These are phyloP conservation scores for Helarctos malayanus DNA, from an alignment of 2,797 vertebrate genomes.

Conservation along the genomic window DNA sequence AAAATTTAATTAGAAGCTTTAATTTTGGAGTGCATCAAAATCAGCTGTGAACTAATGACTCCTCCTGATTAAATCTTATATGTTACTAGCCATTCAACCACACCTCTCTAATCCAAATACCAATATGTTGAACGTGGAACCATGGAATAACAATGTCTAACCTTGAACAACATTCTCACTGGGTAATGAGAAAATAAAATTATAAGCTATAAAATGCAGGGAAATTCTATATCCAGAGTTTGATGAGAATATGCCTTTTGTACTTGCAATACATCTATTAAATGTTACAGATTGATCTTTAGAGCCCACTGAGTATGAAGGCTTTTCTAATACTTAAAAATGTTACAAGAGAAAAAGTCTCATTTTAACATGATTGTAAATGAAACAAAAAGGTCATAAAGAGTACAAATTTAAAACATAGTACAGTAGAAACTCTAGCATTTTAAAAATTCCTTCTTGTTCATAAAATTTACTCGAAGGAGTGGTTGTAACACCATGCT, in stretches of 20 bases:
- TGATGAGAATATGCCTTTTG: constrained; percentile 68
- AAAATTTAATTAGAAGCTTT: constrained; percentile 40
- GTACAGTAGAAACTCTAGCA: background rate
- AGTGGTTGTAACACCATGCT: background rate
- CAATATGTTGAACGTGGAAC: constrained; percentile 4
- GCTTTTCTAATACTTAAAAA: constrained; percentile 66
- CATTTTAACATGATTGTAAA: constrained; percentile 76
- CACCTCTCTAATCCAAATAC: constrained; percentile 8
- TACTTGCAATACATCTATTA: constrained; percentile 71
- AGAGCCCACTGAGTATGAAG: constrained; percentile 65
- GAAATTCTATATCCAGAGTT: constrained; percentile 51
- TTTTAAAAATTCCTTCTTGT: constrained; percentile 55
- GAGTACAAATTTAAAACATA: constrained; percentile 60
- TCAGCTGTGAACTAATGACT: constrained; percentile 2
- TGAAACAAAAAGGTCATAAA: constrained; percentile 71
- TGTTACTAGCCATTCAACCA: background rate
- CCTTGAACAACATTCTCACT: constrained; percentile 53
- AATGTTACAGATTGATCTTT: constrained; percentile 74
- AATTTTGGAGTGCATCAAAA: background rate
- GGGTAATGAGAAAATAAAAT: constrained; percentile 68
- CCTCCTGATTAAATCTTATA: background rate
- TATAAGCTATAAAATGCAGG: constrained; percentile 54
- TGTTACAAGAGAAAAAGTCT: constrained; percentile 52
- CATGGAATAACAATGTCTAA: background rate
- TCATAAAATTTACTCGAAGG: constrained; percentile 49